Percentiles rank a stretch among this genome's conserved stretches.
Conservation (phyloP, 2,888 invertebrate genomes). For the Pachymerium ferrugineum region DNA sequence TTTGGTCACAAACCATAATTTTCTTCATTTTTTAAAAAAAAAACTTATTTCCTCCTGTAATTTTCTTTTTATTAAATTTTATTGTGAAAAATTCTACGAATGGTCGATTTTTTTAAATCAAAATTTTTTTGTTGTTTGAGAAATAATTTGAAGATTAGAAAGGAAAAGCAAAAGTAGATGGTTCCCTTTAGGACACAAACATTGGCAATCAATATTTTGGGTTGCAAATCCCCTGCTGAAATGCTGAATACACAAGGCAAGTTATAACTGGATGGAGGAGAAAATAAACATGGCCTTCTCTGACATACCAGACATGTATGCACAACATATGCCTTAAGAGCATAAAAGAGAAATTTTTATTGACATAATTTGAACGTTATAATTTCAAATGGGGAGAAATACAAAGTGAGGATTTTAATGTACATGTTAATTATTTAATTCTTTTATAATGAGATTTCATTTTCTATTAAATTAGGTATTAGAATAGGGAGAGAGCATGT, state of each 20-base stretch:
- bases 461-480: too few species aligned
- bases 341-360: conserved; percentile 7
- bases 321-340: conserved; percentile 24
- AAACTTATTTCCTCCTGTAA: too few species aligned
- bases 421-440: too few species aligned
- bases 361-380: too few species aligned
- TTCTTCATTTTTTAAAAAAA: too few species aligned
- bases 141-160: not conserved
- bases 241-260: conserved; percentile 25
- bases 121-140: not conserved
- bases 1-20: not conserved
- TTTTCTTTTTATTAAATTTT: too few species aligned
- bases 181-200: conserved; percentile 17
- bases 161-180: not conserved
- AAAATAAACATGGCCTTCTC: conserved; percentile 20
- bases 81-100: too few species aligned
- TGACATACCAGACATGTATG: conserved; percentile 20
- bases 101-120: not conserved
- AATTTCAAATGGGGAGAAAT: too few species aligned
- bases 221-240: conserved; percentile 22
- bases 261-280: conserved; percentile 7
- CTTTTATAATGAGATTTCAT: too few species aligned
- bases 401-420: too few species aligned
- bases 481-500: too few species aligned
- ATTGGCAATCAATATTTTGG: conserved; percentile 23